Evolutionary conservation across 2,113 vertebrate species (phyloP).

Genomic region (Percina caprodes): DNA sequence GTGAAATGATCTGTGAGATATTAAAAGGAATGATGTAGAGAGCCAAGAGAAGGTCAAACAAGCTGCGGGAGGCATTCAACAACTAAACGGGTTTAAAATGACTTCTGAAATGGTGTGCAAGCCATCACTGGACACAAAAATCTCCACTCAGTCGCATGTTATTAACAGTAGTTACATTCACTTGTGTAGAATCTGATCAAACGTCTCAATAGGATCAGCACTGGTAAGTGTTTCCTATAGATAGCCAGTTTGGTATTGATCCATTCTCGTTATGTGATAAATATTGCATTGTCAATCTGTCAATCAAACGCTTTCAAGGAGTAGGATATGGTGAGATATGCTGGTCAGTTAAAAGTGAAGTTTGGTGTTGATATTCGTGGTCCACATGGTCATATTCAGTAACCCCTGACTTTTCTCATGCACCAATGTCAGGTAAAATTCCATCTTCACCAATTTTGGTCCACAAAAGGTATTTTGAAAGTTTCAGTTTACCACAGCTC

Average conservation of each 20-base stretch:
- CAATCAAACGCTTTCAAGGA: not conserved
- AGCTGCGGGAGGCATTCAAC: not conserved
- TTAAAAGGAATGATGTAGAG: not conserved
- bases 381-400: not conserved
- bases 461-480: too few species aligned
- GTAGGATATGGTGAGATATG: not conserved
- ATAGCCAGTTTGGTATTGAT: not conserved
- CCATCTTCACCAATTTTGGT: too few species aligned
- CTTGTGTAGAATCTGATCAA: not conserved
- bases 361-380: not conserved
- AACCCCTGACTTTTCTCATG: not conserved
- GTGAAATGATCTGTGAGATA: conserved; percentile 36
- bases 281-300: not conserved
- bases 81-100: not conserved
- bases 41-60: conserved; percentile 6
- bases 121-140: not conserved
- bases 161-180: not conserved
- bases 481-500: too few species aligned
- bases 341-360: not conserved
- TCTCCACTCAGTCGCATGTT: not conserved
- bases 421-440: too few species aligned
- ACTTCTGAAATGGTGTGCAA: not conserved
- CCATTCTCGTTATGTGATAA: not conserved
- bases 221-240: not conserved
- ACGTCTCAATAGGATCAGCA: not conserved